A percentile compares a stretch with the other conserved stretches of the same genome.
These are phyloP conservation scores for Scortum barcoo DNA, from an alignment of 2,113 vertebrate species.

Conservation along the genomic window DNA sequence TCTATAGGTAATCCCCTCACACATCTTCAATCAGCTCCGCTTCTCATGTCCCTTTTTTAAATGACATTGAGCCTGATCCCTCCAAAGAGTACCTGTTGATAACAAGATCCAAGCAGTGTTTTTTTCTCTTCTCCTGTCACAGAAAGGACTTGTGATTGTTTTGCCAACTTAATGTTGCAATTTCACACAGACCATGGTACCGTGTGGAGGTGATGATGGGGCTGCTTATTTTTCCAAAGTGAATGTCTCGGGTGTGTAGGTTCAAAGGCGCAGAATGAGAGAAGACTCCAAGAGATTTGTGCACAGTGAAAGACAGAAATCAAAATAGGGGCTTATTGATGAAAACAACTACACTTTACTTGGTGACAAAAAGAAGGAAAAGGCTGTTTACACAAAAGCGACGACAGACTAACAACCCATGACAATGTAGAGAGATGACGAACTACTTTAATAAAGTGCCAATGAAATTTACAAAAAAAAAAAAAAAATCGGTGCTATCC, in stretches of 20 bases:
- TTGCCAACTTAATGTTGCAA: background rate
- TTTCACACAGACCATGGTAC: background rate
- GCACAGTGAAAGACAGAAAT: background rate
- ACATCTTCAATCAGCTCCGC: background rate
- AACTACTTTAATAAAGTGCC: background rate
- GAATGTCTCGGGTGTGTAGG: constrained; percentile 4
- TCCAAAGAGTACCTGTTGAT: background rate
- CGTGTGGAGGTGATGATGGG: background rate
- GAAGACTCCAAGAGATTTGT: background rate
- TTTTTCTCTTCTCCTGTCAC: background rate
- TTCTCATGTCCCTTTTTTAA: background rate
- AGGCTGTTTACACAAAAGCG: background rate
- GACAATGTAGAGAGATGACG: background rate
- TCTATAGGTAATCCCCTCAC: background rate
- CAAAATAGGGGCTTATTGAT: constrained; percentile 1
- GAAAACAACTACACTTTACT: background rate
- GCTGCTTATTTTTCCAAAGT: background rate
- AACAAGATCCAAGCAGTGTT: background rate
- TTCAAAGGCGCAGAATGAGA: constrained; percentile 8
- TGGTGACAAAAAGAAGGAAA: background rate
- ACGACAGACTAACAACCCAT: background rate
- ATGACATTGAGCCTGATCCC: constrained; percentile 20
- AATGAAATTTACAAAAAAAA: too few species aligned
- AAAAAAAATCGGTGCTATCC: too few species aligned
- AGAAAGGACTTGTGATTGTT: background rate